These are phyloP conservation scores for Hemistola chrysoprasaria DNA, from an alignment of 2,888 invertebrate species.

Conservation along the genomic window DNA sequence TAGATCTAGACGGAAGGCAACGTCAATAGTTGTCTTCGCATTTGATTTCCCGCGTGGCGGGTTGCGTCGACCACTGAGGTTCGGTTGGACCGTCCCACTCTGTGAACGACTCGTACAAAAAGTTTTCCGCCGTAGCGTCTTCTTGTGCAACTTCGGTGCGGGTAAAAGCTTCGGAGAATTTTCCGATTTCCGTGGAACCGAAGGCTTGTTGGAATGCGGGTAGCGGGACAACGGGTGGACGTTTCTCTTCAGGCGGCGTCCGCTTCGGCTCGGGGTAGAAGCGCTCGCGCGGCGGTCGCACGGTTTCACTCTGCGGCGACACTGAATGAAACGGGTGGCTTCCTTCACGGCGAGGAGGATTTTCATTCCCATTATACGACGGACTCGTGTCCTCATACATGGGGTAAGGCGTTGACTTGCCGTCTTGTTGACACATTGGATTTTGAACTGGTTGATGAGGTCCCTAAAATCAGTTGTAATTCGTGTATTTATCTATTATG, in stretches of 20 bases:
- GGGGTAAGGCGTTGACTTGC: constrained; percentile 62
- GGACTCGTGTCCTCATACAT: constrained; percentile 54
- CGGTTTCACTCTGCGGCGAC: constrained; percentile 36
- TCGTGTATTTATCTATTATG: neutral
- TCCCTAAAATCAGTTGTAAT: constrained; percentile 48
- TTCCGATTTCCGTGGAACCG: constrained; percentile 93
- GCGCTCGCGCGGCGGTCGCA: constrained; percentile 44
- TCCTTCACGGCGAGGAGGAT: constrained; percentile 41
- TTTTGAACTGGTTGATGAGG: constrained; percentile 52
- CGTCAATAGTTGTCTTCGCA: constrained; percentile 74
- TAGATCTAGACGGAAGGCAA: constrained; percentile 56
- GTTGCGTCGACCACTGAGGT: constrained; percentile 65
- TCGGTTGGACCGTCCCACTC: constrained; percentile 70
- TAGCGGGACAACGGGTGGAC: constrained; percentile 82
- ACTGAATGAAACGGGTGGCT: constrained; percentile 46
- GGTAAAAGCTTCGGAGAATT: constrained; percentile 88
- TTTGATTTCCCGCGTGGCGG: constrained; percentile 67
- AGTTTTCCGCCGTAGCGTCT: constrained; percentile 58
- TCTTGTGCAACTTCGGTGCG: constrained; percentile 79
- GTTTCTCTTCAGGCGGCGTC: constrained; percentile 60
- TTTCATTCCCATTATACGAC: constrained; percentile 47
- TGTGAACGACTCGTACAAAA: constrained; percentile 64
- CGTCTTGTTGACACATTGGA: constrained; percentile 59
- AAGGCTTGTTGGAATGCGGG: constrained; percentile 94
- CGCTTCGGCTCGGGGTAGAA: constrained; percentile 45